A percentile compares a stretch with the other conserved stretches of the same genome.
Evolutionary conservation across 37 sponge, comb jelly and placozoan species (phyloP).

Genomic region (Lycopodina hypogea): DNA sequence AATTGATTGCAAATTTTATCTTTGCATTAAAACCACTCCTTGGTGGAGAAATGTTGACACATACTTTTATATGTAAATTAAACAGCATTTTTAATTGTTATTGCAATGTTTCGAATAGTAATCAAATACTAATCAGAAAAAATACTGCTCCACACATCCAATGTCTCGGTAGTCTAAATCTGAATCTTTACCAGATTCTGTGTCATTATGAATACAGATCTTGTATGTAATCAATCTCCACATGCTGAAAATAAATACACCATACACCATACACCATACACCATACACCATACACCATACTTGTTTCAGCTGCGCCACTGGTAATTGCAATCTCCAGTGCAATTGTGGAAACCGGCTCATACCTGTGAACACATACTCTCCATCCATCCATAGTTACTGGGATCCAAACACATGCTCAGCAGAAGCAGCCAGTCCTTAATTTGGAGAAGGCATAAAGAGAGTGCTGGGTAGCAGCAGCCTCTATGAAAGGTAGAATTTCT

Average conservation of each 20-base stretch:
- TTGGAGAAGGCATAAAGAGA: constrained; percentile 2
- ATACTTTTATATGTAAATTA: too few relatives aligned
- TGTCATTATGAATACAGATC: background rate
- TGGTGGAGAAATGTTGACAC: too few relatives aligned
- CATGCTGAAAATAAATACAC: background rate
- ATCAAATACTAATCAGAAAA: too few relatives aligned
- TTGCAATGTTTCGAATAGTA: too few relatives aligned
- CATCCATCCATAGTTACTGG: constrained; percentile 1
- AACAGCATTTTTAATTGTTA: too few relatives aligned
- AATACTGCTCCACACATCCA: too few relatives aligned
- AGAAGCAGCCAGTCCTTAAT: background rate
- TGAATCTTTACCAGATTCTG: background rate
- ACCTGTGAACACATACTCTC: background rate
- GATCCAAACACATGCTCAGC: constrained; percentile 6
- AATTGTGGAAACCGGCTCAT: background rate
- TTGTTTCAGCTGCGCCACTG: constrained; percentile 1
- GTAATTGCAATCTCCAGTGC: background rate
- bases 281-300: too few relatives aligned
- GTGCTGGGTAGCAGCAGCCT: constrained; percentile 4
- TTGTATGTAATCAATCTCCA: constrained; percentile 4
- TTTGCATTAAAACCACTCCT: too few relatives aligned
- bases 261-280: too few relatives aligned
- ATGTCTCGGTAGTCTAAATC: background rate
- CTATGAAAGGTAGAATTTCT: background rate
- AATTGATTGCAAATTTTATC: too few relatives aligned